phyloP scores from a whole-genome alignment of 2,888 invertebrate species.

The Stramonita haemastoma region DNA sequence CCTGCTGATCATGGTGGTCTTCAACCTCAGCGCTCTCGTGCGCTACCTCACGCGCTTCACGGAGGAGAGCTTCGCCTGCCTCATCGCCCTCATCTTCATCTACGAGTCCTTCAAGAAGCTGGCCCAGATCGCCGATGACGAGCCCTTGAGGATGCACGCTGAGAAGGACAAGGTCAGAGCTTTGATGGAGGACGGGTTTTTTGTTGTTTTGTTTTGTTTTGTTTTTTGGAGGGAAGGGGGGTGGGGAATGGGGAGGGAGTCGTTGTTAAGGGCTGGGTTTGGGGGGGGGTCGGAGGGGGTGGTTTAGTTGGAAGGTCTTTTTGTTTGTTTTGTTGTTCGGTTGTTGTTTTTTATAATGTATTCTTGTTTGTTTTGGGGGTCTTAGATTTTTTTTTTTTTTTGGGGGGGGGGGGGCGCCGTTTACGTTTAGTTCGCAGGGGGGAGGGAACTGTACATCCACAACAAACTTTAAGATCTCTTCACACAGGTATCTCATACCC shows the following conservation, averaged over 20 bases:
- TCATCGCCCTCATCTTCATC: slow-evolving; percentile 98
- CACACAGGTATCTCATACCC: neutral
- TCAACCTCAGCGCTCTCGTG: slow-evolving; percentile 96
- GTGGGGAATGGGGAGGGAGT: neutral
- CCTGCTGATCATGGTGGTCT: slow-evolving; percentile 90
- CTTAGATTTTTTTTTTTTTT: too few relatives aligned
- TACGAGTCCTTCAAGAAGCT: slow-evolving; percentile 98
- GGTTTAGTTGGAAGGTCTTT: neutral
- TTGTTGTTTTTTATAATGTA: too few relatives aligned
- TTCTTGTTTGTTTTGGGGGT: too few relatives aligned
- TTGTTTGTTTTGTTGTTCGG: neutral
- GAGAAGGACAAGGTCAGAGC: slow-evolving; percentile 11
- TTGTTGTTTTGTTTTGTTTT: slow-evolving; percentile 39
- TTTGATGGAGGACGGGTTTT: slow-evolving; percentile 48
- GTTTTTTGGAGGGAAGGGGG: slow-evolving; percentile 27
- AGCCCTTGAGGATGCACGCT: slow-evolving; percentile 43
- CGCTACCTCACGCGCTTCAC: slow-evolving; percentile 99
- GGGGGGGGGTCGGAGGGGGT: neutral
- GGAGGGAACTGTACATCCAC: too few relatives aligned
- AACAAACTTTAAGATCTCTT: neutral
- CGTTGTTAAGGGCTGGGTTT: neutral
- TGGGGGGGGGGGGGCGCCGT: too few relatives aligned
- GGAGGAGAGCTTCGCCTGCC: slow-evolving; percentile 97
- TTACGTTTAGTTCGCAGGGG: too few relatives aligned
- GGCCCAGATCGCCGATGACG: slow-evolving; percentile 79